A percentile compares a stretch with the other conserved stretches of the same genome.
Evolutionary conservation across 2,797 vertebrate species (phyloP).

Genomic region (Orientallactaga sibirica): DNA sequence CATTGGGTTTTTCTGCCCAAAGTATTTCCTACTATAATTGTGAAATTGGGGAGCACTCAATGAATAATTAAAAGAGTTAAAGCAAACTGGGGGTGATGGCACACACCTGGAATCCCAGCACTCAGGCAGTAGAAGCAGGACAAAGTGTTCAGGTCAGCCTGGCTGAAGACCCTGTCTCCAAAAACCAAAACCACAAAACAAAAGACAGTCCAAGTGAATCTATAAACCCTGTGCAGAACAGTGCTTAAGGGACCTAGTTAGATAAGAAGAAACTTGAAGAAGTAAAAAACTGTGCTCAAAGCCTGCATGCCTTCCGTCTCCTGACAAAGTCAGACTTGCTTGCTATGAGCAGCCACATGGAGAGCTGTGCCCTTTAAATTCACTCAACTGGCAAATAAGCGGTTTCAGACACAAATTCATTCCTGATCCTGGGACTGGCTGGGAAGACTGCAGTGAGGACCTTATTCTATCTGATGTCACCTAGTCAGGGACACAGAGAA

Average conservation of each 20-base stretch:
- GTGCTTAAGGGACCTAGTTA: neutral
- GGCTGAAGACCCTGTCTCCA: neutral
- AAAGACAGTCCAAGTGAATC: neutral
- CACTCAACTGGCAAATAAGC: neutral
- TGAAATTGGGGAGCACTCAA: neutral
- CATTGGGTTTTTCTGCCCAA: neutral
- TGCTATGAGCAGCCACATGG: neutral
- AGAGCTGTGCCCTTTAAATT: conserved; percentile 6
- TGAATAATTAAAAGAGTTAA: neutral
- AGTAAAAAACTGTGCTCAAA: neutral
- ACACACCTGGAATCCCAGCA: neutral
- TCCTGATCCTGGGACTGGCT: neutral
- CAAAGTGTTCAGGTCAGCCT: neutral
- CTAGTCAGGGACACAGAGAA: neutral
- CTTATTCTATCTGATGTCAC: neutral
- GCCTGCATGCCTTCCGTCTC: neutral
- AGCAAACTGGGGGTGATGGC: neutral
- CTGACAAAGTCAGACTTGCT: neutral
- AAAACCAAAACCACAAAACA: too few relatives aligned
- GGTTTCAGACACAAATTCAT: conserved; percentile 2
- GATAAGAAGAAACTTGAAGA: neutral
- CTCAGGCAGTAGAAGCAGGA: neutral
- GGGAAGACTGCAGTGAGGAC: neutral
- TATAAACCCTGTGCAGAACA: neutral
- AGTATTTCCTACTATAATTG: conserved; percentile 25